These are phyloP conservation scores for Nomada ruficornis DNA, from an alignment of 2,888 invertebrate genomes.

Conservation along the genomic window DNA sequence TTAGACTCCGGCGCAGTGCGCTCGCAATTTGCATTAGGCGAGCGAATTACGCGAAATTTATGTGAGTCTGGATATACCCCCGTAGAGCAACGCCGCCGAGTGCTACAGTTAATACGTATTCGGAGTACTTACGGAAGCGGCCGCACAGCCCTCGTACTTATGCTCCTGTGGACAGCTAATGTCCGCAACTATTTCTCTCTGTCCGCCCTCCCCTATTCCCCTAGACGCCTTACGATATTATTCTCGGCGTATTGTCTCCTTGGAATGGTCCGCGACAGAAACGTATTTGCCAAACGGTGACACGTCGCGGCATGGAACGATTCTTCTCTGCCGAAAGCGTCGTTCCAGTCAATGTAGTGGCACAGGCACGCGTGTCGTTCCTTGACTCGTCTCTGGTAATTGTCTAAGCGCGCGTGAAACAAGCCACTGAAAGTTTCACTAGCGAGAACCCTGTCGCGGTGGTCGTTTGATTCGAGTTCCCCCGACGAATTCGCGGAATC, in stretches of 20 bases:
- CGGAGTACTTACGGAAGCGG: slow-evolving; percentile 73
- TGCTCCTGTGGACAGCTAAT: slow-evolving; percentile 75
- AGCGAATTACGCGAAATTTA: slow-evolving; percentile 80
- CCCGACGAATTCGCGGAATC: slow-evolving; percentile 5
- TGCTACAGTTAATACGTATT: slow-evolving; percentile 72
- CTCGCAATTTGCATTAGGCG: slow-evolving; percentile 79
- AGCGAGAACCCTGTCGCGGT: slow-evolving; percentile 25
- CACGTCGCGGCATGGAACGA: slow-evolving; percentile 53
- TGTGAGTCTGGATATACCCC: slow-evolving; percentile 73
- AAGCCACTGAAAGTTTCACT: slow-evolving; percentile 39
- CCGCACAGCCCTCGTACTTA: slow-evolving; percentile 71
- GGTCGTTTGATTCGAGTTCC: background rate
- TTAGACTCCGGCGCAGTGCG: slow-evolving; percentile 63
- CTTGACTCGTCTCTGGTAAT: slow-evolving; percentile 41
- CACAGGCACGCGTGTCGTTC: slow-evolving; percentile 43
- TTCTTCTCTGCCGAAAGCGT: slow-evolving; percentile 64
- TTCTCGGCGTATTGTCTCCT: slow-evolving; percentile 64
- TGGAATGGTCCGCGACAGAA: slow-evolving; percentile 12
- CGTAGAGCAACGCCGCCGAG: slow-evolving; percentile 40
- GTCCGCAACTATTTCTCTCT: slow-evolving; percentile 71
- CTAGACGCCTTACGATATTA: slow-evolving; percentile 67
- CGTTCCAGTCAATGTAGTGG: slow-evolving; percentile 43
- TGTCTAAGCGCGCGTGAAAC: slow-evolving; percentile 65
- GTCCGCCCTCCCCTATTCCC: slow-evolving; percentile 43
- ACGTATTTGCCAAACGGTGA: slow-evolving; percentile 62